Conservation (phyloP, 1,140 invertebrate species). For the Zophobas atratus region DNA sequence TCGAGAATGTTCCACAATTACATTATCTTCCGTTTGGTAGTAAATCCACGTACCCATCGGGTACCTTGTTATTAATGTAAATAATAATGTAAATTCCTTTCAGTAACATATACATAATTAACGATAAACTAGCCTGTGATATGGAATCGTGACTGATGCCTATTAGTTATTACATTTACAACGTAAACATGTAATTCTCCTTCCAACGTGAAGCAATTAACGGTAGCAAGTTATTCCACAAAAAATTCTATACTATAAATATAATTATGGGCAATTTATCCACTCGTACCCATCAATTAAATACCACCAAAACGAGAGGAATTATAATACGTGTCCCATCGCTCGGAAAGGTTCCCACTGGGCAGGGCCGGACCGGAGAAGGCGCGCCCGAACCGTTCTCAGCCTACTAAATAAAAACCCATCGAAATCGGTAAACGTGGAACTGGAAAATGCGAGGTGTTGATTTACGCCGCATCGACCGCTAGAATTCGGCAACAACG, state of each 20-base stretch:
- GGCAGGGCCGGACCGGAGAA: too few species aligned
- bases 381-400: too few species aligned
- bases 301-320: slow-evolving; percentile 26
- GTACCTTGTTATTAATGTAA: slow-evolving; percentile 7
- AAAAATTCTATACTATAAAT: slow-evolving; percentile 36
- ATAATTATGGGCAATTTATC: slow-evolving; percentile 41
- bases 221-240: slow-evolving; percentile 38
- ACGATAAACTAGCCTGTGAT: slow-evolving; percentile 31
- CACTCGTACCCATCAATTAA: slow-evolving; percentile 40
- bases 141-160: slow-evolving; percentile 39
- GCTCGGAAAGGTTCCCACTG: not conserved
- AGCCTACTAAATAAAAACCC: too few species aligned
- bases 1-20: too few species aligned
- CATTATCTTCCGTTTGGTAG: too few species aligned
- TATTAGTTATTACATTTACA: slow-evolving; percentile 43
- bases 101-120: slow-evolving; percentile 34
- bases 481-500: too few species aligned
- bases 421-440: too few species aligned
- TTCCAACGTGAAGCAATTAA: slow-evolving; percentile 40
- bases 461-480: too few species aligned
- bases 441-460: too few species aligned
- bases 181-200: slow-evolving; percentile 37
- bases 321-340: slow-evolving; percentile 2
- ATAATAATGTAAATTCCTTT: slow-evolving; percentile 17
- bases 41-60: not conserved